Base-by-base conservation (phyloP, 2,888 invertebrate species). In the Leuctra nigra region DNA sequence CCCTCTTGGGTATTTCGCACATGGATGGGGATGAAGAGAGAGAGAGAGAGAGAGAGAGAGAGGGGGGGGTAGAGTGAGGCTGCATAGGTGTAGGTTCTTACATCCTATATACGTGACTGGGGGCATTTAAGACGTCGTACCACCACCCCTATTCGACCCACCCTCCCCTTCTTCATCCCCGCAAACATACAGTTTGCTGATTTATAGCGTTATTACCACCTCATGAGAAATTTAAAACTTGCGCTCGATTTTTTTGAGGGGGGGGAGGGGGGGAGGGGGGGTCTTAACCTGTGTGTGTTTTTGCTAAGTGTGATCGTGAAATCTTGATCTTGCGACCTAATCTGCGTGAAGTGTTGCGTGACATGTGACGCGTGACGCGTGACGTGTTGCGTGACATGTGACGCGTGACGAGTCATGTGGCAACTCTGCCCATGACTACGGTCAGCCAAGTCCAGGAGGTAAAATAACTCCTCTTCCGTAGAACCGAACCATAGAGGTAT, bases 271-370 rank as follows among this genome's bases (percentile, higher is more conserved):
- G 35, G 41, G 41, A 18, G 24, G 16, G 16, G 22, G 35, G 35
- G 35, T 33, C 33, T 50, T 35, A 50, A 50, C 33, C 33, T 50
- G 14, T 29, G 20, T 16, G 33, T 14, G 35, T 50, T 4, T 25
- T 22, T 9, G 44, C 22, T 44, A 22, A 44, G 44, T 23, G 23
- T 20, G n/a, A n/a, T 9, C 23, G 11, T 4, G 44, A 23, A 23
- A 44, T 61, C 63, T 62, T 62, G 63, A 63, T 65, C 66, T 67
- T 68, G 66, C n/a, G n/a, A n/a, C n/a, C n/a, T n/a, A n/a, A n/a
- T n/a, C n/a, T n/a, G n/a, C n/a, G n/a, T n/a, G n/a, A n/a, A n/a
- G n/a, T n/a, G n/a, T n/a, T n/a, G n/a, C n/a, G n/a, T n/a, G n/a
- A n/a, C n/a, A n/a, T n/a, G n/a, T n/a, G n/a, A n/a, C n/a, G n/a